Conservation (phyloP, 2,888 invertebrate genomes). For the Drosophila flavopinicola region DNA sequence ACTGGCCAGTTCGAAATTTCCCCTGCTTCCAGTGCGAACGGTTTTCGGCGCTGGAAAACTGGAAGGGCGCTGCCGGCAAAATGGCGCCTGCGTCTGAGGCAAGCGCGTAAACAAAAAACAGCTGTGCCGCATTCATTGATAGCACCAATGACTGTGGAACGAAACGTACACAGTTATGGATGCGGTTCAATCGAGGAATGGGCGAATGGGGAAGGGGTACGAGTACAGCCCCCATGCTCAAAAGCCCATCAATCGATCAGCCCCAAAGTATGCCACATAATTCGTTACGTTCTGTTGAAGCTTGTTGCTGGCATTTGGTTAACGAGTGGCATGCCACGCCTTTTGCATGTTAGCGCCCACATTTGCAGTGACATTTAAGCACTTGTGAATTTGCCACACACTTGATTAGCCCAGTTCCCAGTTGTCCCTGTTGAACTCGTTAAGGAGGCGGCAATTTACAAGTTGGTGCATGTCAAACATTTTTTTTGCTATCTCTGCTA, state of each 20-base stretch:
- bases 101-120: constrained; percentile 64
- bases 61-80: constrained; percentile 49
- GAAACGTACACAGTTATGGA: neutral
- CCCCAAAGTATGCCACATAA: constrained; percentile 26
- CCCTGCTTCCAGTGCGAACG: constrained; percentile 52
- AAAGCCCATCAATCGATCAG: constrained; percentile 7
- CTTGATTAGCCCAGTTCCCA: constrained; percentile 3
- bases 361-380: constrained; percentile 31
- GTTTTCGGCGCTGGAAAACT: constrained; percentile 43
- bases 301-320: constrained; percentile 6
- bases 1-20: constrained; percentile 51
- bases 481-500: neutral
- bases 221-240: neutral
- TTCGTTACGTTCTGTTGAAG: neutral
- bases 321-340: constrained; percentile 52
- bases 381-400: constrained; percentile 22
- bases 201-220: too few relatives aligned
- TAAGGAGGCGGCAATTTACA: too few relatives aligned
- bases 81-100: constrained; percentile 57
- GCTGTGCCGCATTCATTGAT: constrained; percentile 50
- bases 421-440: neutral
- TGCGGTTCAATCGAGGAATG: too few relatives aligned
- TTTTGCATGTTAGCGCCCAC: constrained; percentile 50
- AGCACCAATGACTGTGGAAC: neutral
- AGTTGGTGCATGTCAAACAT: neutral